Conservation (phyloP, 2,797 vertebrate species). For the Trematomus bernacchii region DNA sequence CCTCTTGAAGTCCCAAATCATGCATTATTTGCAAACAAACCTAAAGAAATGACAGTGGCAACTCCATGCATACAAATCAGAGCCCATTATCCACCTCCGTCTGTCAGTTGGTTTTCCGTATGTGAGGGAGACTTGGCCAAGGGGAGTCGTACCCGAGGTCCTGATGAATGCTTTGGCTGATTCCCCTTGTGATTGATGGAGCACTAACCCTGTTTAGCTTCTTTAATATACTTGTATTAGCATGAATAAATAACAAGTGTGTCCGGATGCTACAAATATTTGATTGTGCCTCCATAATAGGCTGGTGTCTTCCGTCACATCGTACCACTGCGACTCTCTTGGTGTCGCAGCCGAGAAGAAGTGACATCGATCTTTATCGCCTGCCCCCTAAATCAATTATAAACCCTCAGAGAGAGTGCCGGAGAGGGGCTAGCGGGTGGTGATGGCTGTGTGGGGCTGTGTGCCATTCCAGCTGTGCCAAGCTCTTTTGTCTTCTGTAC, state of each 20-base stretch:
- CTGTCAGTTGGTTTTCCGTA: slow-evolving; percentile 70
- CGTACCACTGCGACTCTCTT: slow-evolving; percentile 92
- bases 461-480: slow-evolving; percentile 60
- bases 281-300: slow-evolving; percentile 96
- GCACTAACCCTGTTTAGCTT: slow-evolving; percentile 95
- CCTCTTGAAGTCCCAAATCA: slow-evolving; percentile 72
- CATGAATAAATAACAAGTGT: slow-evolving; percentile 98
- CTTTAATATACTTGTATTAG: slow-evolving; percentile 99
- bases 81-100: slow-evolving; percentile 71
- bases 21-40: slow-evolving; percentile 76
- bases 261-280: slow-evolving; percentile 97
- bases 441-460: slow-evolving; percentile 40
- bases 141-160: slow-evolving; percentile 77
- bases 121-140: slow-evolving; percentile 65
- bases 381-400: slow-evolving; percentile 90
- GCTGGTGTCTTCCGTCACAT: slow-evolving; percentile 92
- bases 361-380: slow-evolving; percentile 94
- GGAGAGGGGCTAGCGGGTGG: slow-evolving; percentile 53
- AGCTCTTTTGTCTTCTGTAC: slow-evolving; percentile 33
- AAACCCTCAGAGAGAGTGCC: slow-evolving; percentile 64
- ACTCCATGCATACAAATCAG: slow-evolving; percentile 77
- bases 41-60: slow-evolving; percentile 77
- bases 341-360: slow-evolving; percentile 90
- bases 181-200: slow-evolving; percentile 97
- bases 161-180: slow-evolving; percentile 95